Conservation (phyloP, 1,140 invertebrate genomes). For the Tyrophagus putrescentiae region DNA sequence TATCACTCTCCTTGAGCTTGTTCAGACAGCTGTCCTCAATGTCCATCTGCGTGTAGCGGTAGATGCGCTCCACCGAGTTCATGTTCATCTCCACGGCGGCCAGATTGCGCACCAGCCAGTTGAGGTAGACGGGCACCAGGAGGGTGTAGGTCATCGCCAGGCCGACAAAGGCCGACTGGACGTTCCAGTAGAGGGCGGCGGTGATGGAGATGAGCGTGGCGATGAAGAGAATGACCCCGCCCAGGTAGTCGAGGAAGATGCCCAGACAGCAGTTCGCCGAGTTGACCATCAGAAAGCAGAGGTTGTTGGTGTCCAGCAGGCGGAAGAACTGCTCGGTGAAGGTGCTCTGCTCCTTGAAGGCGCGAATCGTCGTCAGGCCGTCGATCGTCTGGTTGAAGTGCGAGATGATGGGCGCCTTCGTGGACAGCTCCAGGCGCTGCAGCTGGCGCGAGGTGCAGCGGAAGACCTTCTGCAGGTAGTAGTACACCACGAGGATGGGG, state of each 20-base stretch:
- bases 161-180: conserved; percentile 38
- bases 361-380: conserved; percentile 51
- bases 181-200: conserved; percentile 28
- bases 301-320: conserved; percentile 53
- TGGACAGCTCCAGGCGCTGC: conserved; percentile 46
- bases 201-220: conserved; percentile 46
- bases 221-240: conserved; percentile 55
- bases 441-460: conserved; percentile 52
- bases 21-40: conserved; percentile 33
- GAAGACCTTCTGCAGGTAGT: conserved; percentile 52
- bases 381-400: conserved; percentile 53
- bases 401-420: conserved; percentile 53
- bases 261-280: conserved; percentile 66
- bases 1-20: neutral
- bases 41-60: conserved; percentile 53
- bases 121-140: conserved; percentile 59
- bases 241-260: conserved; percentile 55
- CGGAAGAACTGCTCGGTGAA: conserved; percentile 49
- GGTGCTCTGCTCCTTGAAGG: conserved; percentile 37
- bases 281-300: conserved; percentile 58
- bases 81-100: conserved; percentile 49
- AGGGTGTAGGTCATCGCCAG: conserved; percentile 60
- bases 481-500: conserved; percentile 49
- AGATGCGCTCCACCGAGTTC: conserved; percentile 46
- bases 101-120: conserved; percentile 45